A percentile compares a stretch with the other conserved stretches of the same genome.
These are phyloP conservation scores for Leptinotarsa lineolata DNA, from an alignment of 1,140 invertebrate species.

Conservation along the genomic window DNA sequence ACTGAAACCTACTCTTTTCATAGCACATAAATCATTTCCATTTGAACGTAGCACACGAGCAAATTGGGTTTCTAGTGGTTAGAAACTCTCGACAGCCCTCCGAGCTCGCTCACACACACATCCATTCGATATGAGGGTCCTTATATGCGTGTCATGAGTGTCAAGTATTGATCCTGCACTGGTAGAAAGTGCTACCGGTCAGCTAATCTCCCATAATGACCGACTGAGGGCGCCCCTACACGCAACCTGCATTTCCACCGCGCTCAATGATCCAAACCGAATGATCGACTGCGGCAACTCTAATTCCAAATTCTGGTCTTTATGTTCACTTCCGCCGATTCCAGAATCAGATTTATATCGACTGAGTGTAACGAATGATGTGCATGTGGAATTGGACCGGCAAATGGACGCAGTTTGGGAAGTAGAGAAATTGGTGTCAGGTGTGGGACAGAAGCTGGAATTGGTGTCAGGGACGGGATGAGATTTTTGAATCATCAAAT, in stretches of 20 bases:
- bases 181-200: constrained; percentile 36
- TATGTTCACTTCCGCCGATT: not conserved
- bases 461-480: no score
- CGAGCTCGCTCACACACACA: not conserved
- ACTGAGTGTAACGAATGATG: not conserved
- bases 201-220: constrained; percentile 37
- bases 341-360: not conserved
- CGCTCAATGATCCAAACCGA: not conserved
- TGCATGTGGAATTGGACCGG: not conserved
- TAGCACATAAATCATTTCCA: no score
- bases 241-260: constrained; percentile 4
- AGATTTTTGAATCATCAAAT: no score
- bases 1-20: no score
- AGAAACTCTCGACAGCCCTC: not conserved
- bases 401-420: not conserved
- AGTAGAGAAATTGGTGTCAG: not conserved
- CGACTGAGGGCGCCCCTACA: constrained; percentile 26
- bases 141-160: constrained; percentile 27
- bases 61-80: no score
- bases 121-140: not conserved
- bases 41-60: no score
- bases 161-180: constrained; percentile 35
- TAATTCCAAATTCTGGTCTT: constrained; percentile 8
- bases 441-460: not conserved
- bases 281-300: constrained; percentile 4